Conservation (phyloP, 2,113 vertebrate genomes). For the Lepidothrix coronata region DNA sequence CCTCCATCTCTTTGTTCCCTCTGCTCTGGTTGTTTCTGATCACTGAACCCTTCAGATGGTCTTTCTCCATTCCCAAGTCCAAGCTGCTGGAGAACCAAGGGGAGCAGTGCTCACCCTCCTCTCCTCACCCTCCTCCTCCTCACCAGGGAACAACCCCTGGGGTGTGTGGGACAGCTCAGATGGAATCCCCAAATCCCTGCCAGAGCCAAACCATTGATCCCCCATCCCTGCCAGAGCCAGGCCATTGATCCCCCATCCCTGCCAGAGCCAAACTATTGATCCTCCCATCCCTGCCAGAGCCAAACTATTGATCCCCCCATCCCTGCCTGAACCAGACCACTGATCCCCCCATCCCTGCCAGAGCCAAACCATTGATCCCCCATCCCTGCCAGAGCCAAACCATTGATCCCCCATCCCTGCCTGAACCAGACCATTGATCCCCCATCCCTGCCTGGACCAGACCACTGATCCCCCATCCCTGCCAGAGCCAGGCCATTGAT, state of each 20-base stretch:
- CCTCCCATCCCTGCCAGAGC: not conserved
- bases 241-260: not conserved
- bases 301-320: not conserved
- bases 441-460: not conserved
- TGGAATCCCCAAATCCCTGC: too few relatives aligned
- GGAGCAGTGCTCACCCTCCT: not conserved
- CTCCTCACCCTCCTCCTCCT: not conserved
- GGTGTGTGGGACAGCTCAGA: not conserved
- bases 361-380: not conserved
- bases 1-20: not conserved
- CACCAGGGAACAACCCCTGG: not conserved
- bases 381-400: not conserved
- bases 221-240: not conserved
- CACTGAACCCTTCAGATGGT: not conserved
- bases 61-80: not conserved
- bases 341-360: too few relatives aligned
- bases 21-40: not conserved
- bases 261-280: not conserved
- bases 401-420: not conserved
- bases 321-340: not conserved
- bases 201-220: too few relatives aligned
- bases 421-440: not conserved
- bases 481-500: too few relatives aligned
- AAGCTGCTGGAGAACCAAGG: not conserved
- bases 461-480: not conserved